Conservation (phyloP, 2,888 invertebrate genomes). For the Muschampia plurimacula region DNA sequence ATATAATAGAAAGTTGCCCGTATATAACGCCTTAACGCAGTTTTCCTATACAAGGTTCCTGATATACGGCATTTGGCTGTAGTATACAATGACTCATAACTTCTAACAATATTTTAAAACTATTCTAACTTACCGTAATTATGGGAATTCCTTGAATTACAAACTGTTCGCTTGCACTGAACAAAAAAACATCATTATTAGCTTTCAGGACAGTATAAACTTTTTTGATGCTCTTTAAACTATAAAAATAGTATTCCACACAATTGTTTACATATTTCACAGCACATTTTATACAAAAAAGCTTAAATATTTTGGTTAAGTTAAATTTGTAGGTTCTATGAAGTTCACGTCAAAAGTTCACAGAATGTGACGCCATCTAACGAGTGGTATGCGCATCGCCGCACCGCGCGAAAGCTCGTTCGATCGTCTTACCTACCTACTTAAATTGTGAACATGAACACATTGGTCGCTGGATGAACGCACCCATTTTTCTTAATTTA, state of each 20-base stretch:
- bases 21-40: not conserved
- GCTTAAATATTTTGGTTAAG: slow-evolving; percentile 82
- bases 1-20: slow-evolving; percentile 23
- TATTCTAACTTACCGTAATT: slow-evolving; percentile 52
- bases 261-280: slow-evolving; percentile 33
- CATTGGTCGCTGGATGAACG: slow-evolving; percentile 53
- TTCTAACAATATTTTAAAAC: slow-evolving; percentile 19
- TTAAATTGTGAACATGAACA: too few relatives aligned
- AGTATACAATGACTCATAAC: slow-evolving; percentile 21
- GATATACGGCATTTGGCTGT: not conserved
- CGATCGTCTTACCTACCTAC: slow-evolving; percentile 55
- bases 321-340: slow-evolving; percentile 74
- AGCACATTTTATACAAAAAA: slow-evolving; percentile 59
- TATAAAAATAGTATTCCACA: slow-evolving; percentile 30
- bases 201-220: slow-evolving; percentile 44
- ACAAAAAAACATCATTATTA: slow-evolving; percentile 18
- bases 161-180: slow-evolving; percentile 28
- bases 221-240: slow-evolving; percentile 45
- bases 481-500: slow-evolving; percentile 55
- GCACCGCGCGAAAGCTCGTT: slow-evolving; percentile 70
- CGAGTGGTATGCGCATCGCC: slow-evolving; percentile 56
- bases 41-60: not conserved
- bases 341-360: slow-evolving; percentile 86
- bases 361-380: slow-evolving; percentile 72
- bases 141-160: slow-evolving; percentile 53